Evolutionary conservation across 2,888 invertebrate genomes (phyloP), one percentile per base, ranked within the genome.

Genomic region (Willowsia nigromaculata): DNA sequence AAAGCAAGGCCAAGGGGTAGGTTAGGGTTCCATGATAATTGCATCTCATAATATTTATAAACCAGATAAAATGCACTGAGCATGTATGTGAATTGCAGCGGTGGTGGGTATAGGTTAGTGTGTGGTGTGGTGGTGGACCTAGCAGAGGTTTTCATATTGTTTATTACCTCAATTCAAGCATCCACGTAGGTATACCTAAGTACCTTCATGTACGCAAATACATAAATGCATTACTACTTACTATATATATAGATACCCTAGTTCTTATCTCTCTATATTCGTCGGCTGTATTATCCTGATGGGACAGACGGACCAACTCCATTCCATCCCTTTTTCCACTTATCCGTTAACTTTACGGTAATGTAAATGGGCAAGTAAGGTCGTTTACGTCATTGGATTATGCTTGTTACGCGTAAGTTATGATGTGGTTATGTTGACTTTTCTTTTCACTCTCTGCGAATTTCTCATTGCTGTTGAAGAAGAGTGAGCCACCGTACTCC

Each of bases 311-410:
- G 65, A n/a, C 18, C 47, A 53, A 68, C 59, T 74, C 78, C 47
- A 40, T 68, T 80, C 80, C 71, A 47, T 82, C 71, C 65, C 56
- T 43, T 62, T 53, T 53, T 62, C 76, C 62, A 88, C 84, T 47
- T 85, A 78, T 89, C 89, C 80, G 89, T 89, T 89, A 89, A 89
- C 85, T 89, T 89, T 89, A 89, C 85, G 80, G 89, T 89, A 89
- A 89, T 89, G 85, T 85, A 89, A 89, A 81, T 89, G 85, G 89
- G 80, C 80, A 80, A 89, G 85, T 71, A 59, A 53, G 89, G 59
- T 85, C 85, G 80, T 89, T 89, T 85, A 85, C 89, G 89, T 89
- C 89, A 85, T 89, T 89, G 88, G 88, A 89, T 83, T 85, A 89
- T 65, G 85, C 89, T 89, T 84, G 89, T 89, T 89, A 89, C 84